Evolutionary conservation across 2,797 vertebrate genomes (phyloP).

Genomic region (Acanthiza pusilla): DNA sequence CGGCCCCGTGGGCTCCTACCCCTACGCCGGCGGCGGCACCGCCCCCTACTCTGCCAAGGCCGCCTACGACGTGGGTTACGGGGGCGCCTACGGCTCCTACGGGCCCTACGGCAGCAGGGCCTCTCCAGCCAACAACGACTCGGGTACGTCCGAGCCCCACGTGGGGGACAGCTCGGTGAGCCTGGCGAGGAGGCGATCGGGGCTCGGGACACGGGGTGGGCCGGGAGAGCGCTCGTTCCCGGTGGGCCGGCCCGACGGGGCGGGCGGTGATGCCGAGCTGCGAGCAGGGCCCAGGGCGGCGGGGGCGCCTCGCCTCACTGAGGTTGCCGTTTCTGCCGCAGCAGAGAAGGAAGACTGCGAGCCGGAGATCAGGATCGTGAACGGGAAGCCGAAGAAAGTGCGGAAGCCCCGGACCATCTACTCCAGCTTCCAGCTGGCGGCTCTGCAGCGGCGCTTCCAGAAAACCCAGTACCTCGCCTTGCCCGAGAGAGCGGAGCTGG

Average conservation of each 20-base stretch:
- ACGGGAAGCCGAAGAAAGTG: conserved; percentile 98
- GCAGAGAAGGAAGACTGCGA: conserved; percentile 95
- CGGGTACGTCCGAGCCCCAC: conserved; percentile 76
- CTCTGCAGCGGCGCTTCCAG: conserved; percentile 93
- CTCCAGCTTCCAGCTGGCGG: conserved; percentile 96
- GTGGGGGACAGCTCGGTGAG: background rate
- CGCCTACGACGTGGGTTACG: conserved; percentile 87
- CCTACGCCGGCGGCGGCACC: conserved; percentile 79
- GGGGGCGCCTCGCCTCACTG: background rate
- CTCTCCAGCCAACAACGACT: conserved; percentile 86
- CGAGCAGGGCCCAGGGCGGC: background rate
- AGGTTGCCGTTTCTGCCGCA: conserved; percentile 1
- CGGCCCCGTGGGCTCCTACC: conserved; percentile 85
- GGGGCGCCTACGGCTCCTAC: conserved; percentile 85
- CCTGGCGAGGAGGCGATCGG: background rate
- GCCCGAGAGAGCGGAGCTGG: conserved; percentile 94
- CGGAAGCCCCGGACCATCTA: conserved; percentile 97
- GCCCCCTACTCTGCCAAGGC: conserved; percentile 86
- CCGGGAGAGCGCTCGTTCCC: background rate
- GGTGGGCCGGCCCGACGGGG: background rate
- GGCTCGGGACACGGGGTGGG: background rate
- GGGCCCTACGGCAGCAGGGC: conserved; percentile 84
- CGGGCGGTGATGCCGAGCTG: background rate
- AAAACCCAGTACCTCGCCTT: conserved; percentile 97
- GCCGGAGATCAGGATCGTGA: conserved; percentile 95